These are phyloP conservation scores for Rissa tridactyla DNA, from an alignment of 2,113 vertebrate species.

Conservation along the genomic window DNA sequence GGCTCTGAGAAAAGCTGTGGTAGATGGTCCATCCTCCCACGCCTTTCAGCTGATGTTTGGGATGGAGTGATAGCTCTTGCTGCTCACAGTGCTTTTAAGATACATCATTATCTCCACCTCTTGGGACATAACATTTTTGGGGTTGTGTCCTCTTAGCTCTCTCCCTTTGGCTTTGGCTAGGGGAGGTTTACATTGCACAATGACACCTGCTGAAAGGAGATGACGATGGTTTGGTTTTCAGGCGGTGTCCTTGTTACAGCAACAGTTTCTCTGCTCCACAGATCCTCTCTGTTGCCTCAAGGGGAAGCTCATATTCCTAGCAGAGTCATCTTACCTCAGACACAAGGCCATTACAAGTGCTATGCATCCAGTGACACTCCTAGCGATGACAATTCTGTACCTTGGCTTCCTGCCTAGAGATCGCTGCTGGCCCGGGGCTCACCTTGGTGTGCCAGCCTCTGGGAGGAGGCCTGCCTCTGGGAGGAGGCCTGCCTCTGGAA, in stretches of 20 bases:
- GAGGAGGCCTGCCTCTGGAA: not conserved
- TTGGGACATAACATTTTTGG: not conserved
- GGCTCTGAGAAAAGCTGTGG: not conserved
- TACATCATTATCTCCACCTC: fast-evolving
- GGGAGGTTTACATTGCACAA: not conserved
- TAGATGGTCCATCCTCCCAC: not conserved
- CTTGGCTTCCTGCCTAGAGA: not conserved
- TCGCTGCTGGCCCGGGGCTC: not conserved
- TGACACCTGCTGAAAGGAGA: not conserved
- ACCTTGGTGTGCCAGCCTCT: too few species aligned
- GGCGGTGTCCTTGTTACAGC: fast-evolving
- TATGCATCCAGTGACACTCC: too few species aligned
- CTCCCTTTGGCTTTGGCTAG: not conserved
- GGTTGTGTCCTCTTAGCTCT: not conserved
- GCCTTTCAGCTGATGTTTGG: not conserved
- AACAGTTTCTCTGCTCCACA: not conserved
- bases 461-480: not conserved
- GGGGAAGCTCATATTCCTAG: not conserved
- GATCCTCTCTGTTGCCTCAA: not conserved
- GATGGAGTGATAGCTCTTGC: not conserved
- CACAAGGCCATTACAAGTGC: fast-evolving
- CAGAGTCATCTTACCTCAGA: not conserved
- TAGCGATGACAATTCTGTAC: not conserved
- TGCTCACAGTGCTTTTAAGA: fast-evolving
- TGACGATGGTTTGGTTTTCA: not conserved